Evolutionary conservation across 2,888 invertebrate species (phyloP).

Genomic region (Odiellus spinosus): DNA sequence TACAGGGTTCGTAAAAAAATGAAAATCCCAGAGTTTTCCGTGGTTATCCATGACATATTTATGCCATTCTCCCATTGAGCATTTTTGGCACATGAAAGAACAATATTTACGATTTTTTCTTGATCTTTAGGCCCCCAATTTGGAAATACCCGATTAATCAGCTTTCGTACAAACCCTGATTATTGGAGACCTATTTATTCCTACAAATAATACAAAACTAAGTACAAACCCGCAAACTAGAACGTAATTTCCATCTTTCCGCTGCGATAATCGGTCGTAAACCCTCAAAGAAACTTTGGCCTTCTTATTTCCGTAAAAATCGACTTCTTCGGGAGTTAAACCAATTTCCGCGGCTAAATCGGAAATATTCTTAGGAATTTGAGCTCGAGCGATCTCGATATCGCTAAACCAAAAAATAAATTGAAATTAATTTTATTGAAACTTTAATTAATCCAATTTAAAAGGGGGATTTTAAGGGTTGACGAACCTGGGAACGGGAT

Average conservation of each 20-base stretch:
- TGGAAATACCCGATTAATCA: too few species aligned
- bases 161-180: too few species aligned
- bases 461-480: background rate
- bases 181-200: background rate
- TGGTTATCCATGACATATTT: too few species aligned
- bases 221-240: conserved; percentile 73
- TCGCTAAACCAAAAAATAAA: conserved; percentile 44
- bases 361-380: conserved; percentile 67
- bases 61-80: too few species aligned
- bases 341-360: conserved; percentile 69
- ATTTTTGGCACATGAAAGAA: too few species aligned
- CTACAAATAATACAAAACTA: background rate
- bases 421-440: background rate
- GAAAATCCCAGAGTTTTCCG: too few species aligned
- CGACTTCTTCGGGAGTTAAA: conserved; percentile 58
- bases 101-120: too few species aligned
- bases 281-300: conserved; percentile 78
- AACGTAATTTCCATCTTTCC: conserved; percentile 70
- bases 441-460: conserved; percentile 26
- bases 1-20: too few species aligned
- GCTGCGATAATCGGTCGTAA: conserved; percentile 51
- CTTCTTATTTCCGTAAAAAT: conserved; percentile 80
- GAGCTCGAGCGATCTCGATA: conserved; percentile 72
- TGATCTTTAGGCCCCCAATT: too few species aligned
- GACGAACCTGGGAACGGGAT: conserved; percentile 1